Conservation (phyloP, 2,797 vertebrate genomes). For the Sitta carolinensis region DNA sequence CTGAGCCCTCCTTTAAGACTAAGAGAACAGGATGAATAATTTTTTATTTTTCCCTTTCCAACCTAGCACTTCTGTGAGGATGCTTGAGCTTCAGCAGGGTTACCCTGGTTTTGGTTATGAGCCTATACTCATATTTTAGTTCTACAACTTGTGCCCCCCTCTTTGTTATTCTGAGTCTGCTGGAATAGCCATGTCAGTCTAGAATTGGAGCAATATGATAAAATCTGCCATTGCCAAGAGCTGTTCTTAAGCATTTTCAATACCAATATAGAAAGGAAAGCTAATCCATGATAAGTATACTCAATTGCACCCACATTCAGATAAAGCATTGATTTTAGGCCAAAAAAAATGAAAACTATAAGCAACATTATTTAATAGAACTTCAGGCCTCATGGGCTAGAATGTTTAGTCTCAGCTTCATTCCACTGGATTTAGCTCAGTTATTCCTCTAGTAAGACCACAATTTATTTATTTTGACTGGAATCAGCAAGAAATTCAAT, state of each 20-base stretch:
- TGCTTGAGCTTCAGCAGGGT: neutral
- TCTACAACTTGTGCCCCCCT: neutral
- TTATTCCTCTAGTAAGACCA: neutral
- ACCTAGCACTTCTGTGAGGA: neutral
- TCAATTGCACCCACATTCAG: neutral
- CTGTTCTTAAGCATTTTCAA: neutral
- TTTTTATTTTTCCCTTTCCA: neutral
- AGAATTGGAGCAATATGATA: neutral
- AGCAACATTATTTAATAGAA: neutral
- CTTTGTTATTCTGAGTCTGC: neutral
- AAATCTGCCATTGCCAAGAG: neutral
- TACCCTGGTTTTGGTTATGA: neutral
- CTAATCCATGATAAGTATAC: neutral
- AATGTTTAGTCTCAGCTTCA: neutral
- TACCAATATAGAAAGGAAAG: neutral
- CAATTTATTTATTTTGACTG: neutral
- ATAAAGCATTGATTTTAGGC: neutral
- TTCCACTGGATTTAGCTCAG: neutral
- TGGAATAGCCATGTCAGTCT: neutral
- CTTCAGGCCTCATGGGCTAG: neutral
- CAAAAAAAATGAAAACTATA: neutral
- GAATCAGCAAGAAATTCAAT: neutral
- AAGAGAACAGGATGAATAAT: neutral
- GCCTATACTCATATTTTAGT: neutral
- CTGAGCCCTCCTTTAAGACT: neutral